Evolutionary conservation across 2,797 vertebrate genomes (phyloP).

Genomic region (Myotis planiceps): DNA sequence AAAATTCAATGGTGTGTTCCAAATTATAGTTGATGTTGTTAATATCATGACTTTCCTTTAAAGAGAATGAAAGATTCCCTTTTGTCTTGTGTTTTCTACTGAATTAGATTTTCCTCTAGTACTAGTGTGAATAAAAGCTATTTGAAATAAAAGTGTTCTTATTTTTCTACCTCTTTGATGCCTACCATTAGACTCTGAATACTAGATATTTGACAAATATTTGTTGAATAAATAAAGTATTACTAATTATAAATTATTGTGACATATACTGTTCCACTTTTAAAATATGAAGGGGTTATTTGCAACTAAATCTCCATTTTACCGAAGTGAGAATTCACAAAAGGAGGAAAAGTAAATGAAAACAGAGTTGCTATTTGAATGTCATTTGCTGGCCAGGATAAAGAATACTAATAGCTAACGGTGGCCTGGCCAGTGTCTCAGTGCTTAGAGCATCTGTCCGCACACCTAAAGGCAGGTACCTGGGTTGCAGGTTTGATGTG

Average conservation of each 20-base stretch:
- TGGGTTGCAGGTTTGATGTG: background rate
- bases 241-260: background rate
- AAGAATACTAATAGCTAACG: background rate
- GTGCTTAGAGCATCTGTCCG: background rate
- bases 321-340: constrained; percentile 26
- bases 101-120: constrained; percentile 87
- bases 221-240: constrained; percentile 9
- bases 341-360: constrained; percentile 1
- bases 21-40: constrained; percentile 79
- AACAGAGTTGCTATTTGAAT: background rate
- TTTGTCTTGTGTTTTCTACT: constrained; percentile 88
- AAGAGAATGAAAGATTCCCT: constrained; percentile 69
- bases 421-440: no score
- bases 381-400: background rate
- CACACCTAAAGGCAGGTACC: no score
- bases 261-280: constrained; percentile 8
- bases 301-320: constrained; percentile 8
- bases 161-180: constrained; percentile 48
- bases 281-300: background rate
- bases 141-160: constrained; percentile 85
- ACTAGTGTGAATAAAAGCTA: constrained; percentile 87
- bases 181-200: background rate
- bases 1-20: constrained; percentile 76
- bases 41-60: constrained; percentile 76
- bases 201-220: background rate